Conservation (phyloP, 2,888 invertebrate genomes). For the Dryobota labecula region DNA sequence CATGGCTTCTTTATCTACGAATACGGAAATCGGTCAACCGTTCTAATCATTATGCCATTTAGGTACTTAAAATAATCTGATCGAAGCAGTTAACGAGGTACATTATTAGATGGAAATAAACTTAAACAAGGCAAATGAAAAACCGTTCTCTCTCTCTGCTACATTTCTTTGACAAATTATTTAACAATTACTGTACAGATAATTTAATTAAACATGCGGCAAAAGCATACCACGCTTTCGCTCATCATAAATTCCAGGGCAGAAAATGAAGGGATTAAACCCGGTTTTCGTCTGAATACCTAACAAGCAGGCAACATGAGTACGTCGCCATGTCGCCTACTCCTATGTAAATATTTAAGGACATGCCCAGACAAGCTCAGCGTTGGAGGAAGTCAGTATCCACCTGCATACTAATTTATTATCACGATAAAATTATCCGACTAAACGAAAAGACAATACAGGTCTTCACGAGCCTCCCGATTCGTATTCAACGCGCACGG, state of each 20-base stretch:
- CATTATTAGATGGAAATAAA: slow-evolving; percentile 3
- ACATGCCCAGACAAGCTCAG: slow-evolving; percentile 79
- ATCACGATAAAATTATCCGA: slow-evolving; percentile 75
- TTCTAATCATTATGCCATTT: neutral
- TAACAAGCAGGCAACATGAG: slow-evolving; percentile 58
- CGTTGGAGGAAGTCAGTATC: slow-evolving; percentile 78
- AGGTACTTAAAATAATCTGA: slow-evolving; percentile 2
- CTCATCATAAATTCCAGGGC: slow-evolving; percentile 43
- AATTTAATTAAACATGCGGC: slow-evolving; percentile 32
- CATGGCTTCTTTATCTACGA: slow-evolving; percentile 17
- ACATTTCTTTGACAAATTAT: neutral
- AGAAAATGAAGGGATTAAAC: slow-evolving; percentile 45
- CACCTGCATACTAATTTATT: slow-evolving; percentile 85
- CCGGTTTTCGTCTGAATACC: slow-evolving; percentile 61
- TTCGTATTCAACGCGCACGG: slow-evolving; percentile 65
- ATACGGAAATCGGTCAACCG: neutral
- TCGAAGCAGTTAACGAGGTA: slow-evolving; percentile 3
- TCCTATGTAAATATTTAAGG: slow-evolving; percentile 79
- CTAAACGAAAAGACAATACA: slow-evolving; percentile 70
- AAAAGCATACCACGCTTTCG: slow-evolving; percentile 29
- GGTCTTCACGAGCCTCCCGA: slow-evolving; percentile 55
- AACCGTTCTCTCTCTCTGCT: slow-evolving; percentile 1
- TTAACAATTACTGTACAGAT: neutral
- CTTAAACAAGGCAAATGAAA: neutral
- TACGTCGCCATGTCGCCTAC: slow-evolving; percentile 55